Evolutionary conservation across 53 echinoderm and acorn worm species (phyloP).

Genomic region (Mesocentrotus franciscanus): DNA sequence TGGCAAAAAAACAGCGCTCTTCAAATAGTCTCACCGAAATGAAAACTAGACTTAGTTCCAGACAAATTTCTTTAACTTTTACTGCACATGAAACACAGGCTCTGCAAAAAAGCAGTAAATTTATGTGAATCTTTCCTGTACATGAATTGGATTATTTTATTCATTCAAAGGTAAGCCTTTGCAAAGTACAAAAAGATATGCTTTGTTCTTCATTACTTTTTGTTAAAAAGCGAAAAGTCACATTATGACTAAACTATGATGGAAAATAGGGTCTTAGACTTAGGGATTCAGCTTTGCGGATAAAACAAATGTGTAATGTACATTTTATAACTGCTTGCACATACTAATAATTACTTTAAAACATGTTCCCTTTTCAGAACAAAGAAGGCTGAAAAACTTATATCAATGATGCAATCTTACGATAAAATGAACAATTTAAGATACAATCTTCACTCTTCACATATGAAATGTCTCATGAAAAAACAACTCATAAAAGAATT

Average conservation of each 20-base stretch:
- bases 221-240: neutral
- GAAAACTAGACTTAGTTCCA: neutral
- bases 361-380: neutral
- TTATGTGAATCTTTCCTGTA: too few relatives aligned
- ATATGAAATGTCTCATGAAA: too few relatives aligned
- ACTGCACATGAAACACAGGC: neutral
- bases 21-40: constrained; percentile 33
- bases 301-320: too few relatives aligned
- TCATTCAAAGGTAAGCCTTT: neutral
- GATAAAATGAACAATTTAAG: neutral
- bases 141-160: neutral
- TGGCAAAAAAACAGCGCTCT: constrained; percentile 23
- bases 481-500: neutral
- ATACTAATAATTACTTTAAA: too few relatives aligned
- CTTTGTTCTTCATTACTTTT: neutral
- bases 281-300: too few relatives aligned
- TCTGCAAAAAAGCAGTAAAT: neutral
- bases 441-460: too few relatives aligned
- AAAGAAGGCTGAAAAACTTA: neutral
- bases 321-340: too few relatives aligned
- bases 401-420: neutral
- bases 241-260: too few relatives aligned
- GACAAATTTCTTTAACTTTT: neutral
- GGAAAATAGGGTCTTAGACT: too few relatives aligned
- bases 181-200: neutral